Conservation (phyloP, 2,888 invertebrate genomes). For the Callyntrura guangdongensis region DNA sequence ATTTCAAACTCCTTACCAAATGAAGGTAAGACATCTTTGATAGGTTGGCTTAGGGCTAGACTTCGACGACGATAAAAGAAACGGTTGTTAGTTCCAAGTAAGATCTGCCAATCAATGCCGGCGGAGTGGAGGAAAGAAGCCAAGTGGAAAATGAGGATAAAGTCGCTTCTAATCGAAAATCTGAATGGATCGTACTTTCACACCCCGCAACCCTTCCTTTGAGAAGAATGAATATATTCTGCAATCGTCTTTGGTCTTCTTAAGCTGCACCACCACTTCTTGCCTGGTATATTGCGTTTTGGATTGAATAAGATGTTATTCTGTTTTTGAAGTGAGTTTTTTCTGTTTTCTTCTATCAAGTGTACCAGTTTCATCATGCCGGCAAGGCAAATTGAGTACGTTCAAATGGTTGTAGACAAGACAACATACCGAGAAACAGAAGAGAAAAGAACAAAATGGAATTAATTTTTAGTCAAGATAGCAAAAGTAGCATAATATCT, state of each 20-base stretch:
- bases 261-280: neutral
- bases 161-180: slow-evolving; percentile 13
- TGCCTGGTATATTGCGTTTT: neutral
- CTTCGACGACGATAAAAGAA: neutral
- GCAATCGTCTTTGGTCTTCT: neutral
- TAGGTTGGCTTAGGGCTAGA: slow-evolving; percentile 25
- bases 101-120: slow-evolving; percentile 19
- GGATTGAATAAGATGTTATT: neutral
- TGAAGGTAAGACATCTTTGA: slow-evolving; percentile 79
- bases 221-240: neutral
- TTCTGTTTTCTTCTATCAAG: neutral
- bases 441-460: too few species aligned
- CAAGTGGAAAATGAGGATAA: slow-evolving; percentile 51
- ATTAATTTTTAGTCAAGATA: too few species aligned
- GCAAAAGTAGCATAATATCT: too few species aligned
- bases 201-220: neutral
- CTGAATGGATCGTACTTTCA: slow-evolving; percentile 20
- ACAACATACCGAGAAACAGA: too few species aligned
- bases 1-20: slow-evolving; percentile 72
- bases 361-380: too few species aligned
- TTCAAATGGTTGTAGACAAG: too few species aligned
- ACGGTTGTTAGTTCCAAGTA: neutral
- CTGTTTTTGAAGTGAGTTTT: neutral
- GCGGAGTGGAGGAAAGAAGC: neutral
- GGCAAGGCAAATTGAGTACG: too few species aligned